These are phyloP conservation scores for Hystrix cristata DNA, from an alignment of 2,113 vertebrate genomes.

Conservation along the genomic window DNA sequence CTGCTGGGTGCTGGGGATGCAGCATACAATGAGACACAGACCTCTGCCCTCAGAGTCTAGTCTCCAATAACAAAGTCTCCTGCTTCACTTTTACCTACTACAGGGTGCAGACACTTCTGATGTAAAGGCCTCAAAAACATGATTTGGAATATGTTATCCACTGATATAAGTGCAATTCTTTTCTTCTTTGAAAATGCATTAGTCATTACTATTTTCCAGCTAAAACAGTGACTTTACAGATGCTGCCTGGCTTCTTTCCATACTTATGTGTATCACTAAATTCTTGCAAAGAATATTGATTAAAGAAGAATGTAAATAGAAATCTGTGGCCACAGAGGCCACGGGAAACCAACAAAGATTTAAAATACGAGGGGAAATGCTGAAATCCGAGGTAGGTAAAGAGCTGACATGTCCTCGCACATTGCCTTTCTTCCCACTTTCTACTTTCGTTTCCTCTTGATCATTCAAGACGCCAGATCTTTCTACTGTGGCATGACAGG, in stretches of 20 bases:
- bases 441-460: neutral
- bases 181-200: constrained; percentile 35
- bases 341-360: neutral
- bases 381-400: neutral
- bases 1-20: neutral
- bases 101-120: neutral
- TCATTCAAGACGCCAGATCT: neutral
- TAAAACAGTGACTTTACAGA: constrained; percentile 41
- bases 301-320: constrained; percentile 46
- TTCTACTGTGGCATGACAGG: neutral
- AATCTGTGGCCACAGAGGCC: neutral
- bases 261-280: constrained; percentile 16
- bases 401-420: neutral
- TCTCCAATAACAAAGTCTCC: neutral
- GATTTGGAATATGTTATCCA: neutral
- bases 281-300: neutral
- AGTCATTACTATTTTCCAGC: neutral
- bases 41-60: neutral
- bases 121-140: neutral
- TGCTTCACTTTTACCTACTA: neutral
- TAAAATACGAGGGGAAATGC: neutral
- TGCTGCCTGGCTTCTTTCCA: neutral
- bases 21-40: neutral
- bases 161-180: neutral
- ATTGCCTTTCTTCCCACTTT: neutral